Conservation (phyloP, 2,888 invertebrate species). For the Chaitophorus viminalis region DNA sequence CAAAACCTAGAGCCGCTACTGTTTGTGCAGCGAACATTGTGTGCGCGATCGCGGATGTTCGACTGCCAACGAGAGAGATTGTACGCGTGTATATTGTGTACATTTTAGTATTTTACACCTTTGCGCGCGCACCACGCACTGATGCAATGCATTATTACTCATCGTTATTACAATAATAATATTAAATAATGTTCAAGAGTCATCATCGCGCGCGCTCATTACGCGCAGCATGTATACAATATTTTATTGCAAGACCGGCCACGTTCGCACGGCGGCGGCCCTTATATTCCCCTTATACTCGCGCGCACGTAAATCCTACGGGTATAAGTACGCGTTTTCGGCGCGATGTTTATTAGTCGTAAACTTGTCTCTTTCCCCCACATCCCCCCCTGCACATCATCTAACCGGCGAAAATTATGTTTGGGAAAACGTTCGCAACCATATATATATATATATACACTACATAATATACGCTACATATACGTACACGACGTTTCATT, state of each 20-base stretch:
- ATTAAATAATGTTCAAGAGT: neutral
- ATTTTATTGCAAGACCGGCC: too few relatives aligned
- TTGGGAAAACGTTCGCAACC: slow-evolving; percentile 48
- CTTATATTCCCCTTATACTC: neutral
- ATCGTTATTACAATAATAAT: too few relatives aligned
- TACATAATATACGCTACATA: too few relatives aligned
- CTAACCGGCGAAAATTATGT: slow-evolving; percentile 39
- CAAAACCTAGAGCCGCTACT: too few relatives aligned
- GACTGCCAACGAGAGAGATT: neutral
- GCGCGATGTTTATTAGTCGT: slow-evolving; percentile 54
- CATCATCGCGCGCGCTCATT: neutral
- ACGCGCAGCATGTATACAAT: too few relatives aligned
- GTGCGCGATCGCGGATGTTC: too few relatives aligned
- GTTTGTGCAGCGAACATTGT: too few relatives aligned
- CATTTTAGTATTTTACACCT: too few relatives aligned
- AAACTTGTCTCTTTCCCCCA: slow-evolving; percentile 9
- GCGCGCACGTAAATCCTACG: slow-evolving; percentile 33
- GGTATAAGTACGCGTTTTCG: slow-evolving; percentile 12
- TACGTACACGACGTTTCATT: neutral
- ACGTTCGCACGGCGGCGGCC: too few relatives aligned
- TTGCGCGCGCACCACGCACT: neutral
- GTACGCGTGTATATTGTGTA: too few relatives aligned
- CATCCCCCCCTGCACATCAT: neutral
- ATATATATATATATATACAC: too few relatives aligned
- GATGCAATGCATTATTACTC: slow-evolving; percentile 11